A percentile compares a stretch with the other conserved stretches of the same genome.
phyloP scores from a whole-genome alignment of 2,113 vertebrate genomes.

The Ctenomys sociabilis region DNA sequence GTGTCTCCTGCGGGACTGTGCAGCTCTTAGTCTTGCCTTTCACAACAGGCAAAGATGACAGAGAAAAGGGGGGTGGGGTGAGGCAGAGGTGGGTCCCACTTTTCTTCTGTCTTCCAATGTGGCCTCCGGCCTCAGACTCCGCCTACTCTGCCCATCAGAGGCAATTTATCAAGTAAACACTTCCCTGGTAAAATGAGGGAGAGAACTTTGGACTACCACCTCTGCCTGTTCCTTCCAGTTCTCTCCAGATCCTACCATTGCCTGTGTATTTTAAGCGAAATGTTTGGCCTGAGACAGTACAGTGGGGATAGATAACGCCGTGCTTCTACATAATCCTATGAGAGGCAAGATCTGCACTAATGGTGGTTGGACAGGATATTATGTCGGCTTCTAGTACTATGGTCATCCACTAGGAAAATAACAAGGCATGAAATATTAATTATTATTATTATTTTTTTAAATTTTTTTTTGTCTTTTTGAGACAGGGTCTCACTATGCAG shows the following conservation, averaged over 20 bases:
- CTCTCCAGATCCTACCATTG: neutral
- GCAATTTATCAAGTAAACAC: neutral
- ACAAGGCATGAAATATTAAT: no score
- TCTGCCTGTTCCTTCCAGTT: neutral
- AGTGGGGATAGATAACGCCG: no score
- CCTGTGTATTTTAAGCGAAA: neutral
- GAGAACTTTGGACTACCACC: neutral
- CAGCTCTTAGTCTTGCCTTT: neutral
- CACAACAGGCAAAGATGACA: neutral
- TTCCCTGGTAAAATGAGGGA: neutral
- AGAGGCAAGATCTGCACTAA: no score
- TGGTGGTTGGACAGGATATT: no score
- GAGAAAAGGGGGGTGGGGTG: neutral
- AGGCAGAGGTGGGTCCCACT: neutral
- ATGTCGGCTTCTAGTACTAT: no score
- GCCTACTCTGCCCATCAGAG: neutral
- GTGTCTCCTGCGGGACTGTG: neutral
- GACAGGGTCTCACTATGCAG: no score
- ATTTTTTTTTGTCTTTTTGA: no score
- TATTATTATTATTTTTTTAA: no score
- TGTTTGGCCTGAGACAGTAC: no score
- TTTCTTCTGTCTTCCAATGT: neutral
- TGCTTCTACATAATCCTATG: no score
- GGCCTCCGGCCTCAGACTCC: neutral
- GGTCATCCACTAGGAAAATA: no score